Conservation (phyloP, 2,888 invertebrate genomes). For the Chrysopilus asiliformis region DNA sequence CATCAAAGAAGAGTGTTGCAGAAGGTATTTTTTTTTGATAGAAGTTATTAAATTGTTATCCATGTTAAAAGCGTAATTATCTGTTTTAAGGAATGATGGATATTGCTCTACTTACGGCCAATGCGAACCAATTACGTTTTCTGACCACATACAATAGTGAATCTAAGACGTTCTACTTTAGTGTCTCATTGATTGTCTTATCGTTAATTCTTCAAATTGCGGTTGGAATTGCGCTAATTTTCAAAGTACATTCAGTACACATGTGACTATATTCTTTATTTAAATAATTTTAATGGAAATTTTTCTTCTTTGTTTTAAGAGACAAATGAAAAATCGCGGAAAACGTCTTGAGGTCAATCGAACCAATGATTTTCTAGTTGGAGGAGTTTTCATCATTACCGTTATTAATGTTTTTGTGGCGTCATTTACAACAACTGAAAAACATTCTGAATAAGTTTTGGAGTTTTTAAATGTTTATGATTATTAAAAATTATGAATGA, state of each 20-base stretch:
- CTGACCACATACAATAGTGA: slow-evolving; percentile 44
- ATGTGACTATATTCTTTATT: background rate
- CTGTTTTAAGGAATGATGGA: slow-evolving; percentile 50
- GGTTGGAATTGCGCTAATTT: slow-evolving; percentile 47
- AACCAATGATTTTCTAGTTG: slow-evolving; percentile 48
- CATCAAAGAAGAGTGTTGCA: slow-evolving; percentile 28
- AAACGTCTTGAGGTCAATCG: slow-evolving; percentile 34
- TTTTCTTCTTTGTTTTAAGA: slow-evolving; percentile 20
- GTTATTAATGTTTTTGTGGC: slow-evolving; percentile 56
- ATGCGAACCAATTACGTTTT: slow-evolving; percentile 55
- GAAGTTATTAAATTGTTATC: background rate
- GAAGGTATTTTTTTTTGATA: slow-evolving; percentile 22
- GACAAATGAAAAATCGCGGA: slow-evolving; percentile 23
- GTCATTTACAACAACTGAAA: slow-evolving; percentile 31
- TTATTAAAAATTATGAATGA: background rate
- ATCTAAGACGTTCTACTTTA: slow-evolving; percentile 44
- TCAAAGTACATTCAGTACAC: slow-evolving; percentile 39
- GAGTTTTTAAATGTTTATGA: background rate
- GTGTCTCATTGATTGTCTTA: slow-evolving; percentile 42
- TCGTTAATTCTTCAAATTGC: slow-evolving; percentile 50
- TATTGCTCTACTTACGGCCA: slow-evolving; percentile 53
- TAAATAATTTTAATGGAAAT: background rate
- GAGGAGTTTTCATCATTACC: slow-evolving; percentile 51
- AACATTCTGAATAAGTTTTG: background rate
- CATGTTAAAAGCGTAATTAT: background rate